Percentiles rank a stretch among this genome's conserved stretches.
Conservation (phyloP, 2,113 vertebrate species). For the Beaufortia kweichowensis region DNA sequence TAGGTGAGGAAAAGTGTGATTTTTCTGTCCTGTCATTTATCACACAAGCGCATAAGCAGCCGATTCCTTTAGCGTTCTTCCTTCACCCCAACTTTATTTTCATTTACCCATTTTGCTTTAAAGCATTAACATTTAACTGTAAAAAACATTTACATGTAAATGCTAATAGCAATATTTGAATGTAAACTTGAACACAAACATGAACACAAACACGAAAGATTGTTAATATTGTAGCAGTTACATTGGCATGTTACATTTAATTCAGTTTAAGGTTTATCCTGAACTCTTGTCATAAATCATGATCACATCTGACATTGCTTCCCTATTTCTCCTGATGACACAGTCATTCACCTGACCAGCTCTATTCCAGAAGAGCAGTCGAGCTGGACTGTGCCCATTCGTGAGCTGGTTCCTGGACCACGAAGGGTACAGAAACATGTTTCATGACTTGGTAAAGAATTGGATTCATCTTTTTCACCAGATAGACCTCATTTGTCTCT, state of each 20-base stretch:
- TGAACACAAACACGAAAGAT: too few species aligned
- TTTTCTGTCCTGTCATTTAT: too few species aligned
- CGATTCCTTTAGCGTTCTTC: too few species aligned
- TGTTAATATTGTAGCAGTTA: neutral
- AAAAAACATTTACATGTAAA: too few species aligned
- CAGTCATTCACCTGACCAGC: neutral
- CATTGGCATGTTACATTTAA: neutral
- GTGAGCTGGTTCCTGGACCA: neutral
- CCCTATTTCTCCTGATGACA: neutral
- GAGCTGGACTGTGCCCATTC: neutral
- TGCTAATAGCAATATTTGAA: too few species aligned
- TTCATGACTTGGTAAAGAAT: constrained; percentile 8
- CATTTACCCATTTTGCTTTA: too few species aligned
- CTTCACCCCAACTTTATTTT: too few species aligned
- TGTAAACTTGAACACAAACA: too few species aligned
- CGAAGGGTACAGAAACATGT: neutral
- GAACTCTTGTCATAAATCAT: neutral
- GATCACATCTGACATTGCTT: constrained; percentile 1
- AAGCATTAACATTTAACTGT: too few species aligned
- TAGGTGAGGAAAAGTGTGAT: too few species aligned
- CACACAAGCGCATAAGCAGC: too few species aligned
- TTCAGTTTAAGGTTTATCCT: neutral
- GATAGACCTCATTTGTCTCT: constrained; percentile 50
- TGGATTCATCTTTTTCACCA: constrained; percentile 31
- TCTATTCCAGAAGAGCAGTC: constrained; percentile 2